These are phyloP conservation scores for Lota lota DNA, from an alignment of 2,113 vertebrate genomes.

Conservation along the genomic window DNA sequence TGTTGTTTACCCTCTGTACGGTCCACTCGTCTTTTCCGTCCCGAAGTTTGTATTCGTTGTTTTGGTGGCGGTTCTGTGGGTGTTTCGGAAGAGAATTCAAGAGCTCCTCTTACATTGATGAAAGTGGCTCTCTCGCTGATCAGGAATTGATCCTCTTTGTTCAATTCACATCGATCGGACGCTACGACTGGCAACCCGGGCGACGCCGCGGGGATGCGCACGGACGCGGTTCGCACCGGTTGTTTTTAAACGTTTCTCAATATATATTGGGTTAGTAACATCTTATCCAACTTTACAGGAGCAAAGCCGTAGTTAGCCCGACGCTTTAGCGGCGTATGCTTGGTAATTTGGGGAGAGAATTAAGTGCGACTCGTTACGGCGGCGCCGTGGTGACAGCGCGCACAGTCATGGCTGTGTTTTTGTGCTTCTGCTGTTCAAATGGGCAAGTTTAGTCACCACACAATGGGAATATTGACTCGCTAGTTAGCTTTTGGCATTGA, in stretches of 20 bases:
- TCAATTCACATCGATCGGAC: constrained; percentile 93
- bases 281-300: constrained; percentile 63
- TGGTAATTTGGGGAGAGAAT: constrained; percentile 60
- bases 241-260: neutral
- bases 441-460: constrained; percentile 44
- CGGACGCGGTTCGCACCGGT: constrained; percentile 27
- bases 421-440: constrained; percentile 34
- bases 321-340: constrained; percentile 66
- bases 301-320: constrained; percentile 66
- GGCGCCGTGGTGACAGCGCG: constrained; percentile 64
- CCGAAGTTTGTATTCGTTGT: constrained; percentile 43
- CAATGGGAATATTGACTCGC: constrained; percentile 32
- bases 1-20: constrained; percentile 5
- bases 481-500: constrained; percentile 28
- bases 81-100: constrained; percentile 64
- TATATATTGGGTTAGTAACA: neutral
- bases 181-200: constrained; percentile 75
- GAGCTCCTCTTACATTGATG: constrained; percentile 80
- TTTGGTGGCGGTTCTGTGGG: constrained; percentile 47
- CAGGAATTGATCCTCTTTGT: constrained; percentile 95
- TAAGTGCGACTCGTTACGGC: constrained; percentile 69
- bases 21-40: constrained; percentile 12
- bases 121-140: constrained; percentile 80
- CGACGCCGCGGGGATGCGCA: constrained; percentile 57
- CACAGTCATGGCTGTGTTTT: constrained; percentile 28